A percentile compares a stretch with the other conserved stretches of the same genome.
Evolutionary conservation across 1,140 invertebrate species (phyloP).

Genomic region (Dermatophagoides farinae): DNA sequence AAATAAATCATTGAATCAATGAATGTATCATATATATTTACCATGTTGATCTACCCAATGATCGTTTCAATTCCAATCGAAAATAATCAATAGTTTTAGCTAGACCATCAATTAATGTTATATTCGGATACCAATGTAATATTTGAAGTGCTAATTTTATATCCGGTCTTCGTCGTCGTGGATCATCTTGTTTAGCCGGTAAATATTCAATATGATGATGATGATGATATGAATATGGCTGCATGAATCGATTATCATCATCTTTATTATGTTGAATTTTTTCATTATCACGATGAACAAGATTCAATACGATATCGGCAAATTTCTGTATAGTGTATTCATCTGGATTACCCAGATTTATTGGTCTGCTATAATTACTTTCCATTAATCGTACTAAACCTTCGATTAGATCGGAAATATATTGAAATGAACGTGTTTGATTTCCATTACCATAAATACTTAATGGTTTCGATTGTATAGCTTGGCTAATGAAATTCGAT

Average conservation of each 20-base stretch:
- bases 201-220: conserved; percentile 49
- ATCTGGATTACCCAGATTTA: conserved; percentile 94
- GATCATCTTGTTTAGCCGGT: conserved; percentile 79
- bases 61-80: conserved; percentile 43
- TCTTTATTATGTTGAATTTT: neutral
- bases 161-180: conserved; percentile 74
- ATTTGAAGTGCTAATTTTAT: conserved; percentile 65
- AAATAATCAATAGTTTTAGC: conserved; percentile 79
- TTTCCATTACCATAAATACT: conserved; percentile 89
- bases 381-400: conserved; percentile 81
- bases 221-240: conserved; percentile 40
- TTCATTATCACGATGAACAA: conserved; percentile 27
- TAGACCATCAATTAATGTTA: conserved; percentile 56
- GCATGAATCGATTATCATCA: conserved; percentile 32
- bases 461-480: conserved; percentile 77
- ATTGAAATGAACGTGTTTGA: conserved; percentile 95
- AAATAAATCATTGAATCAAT: neutral
- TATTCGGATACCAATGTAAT: conserved; percentile 84
- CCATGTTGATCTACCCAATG: no score
- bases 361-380: conserved; percentile 73
- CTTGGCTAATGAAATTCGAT: conserved; percentile 95
- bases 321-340: conserved; percentile 94
- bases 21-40: neutral
- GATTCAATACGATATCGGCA: conserved; percentile 66
- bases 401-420: conserved; percentile 88